Evolutionary conservation across 2,888 invertebrate species (phyloP).

Genomic region (Saturnia japonica): DNA sequence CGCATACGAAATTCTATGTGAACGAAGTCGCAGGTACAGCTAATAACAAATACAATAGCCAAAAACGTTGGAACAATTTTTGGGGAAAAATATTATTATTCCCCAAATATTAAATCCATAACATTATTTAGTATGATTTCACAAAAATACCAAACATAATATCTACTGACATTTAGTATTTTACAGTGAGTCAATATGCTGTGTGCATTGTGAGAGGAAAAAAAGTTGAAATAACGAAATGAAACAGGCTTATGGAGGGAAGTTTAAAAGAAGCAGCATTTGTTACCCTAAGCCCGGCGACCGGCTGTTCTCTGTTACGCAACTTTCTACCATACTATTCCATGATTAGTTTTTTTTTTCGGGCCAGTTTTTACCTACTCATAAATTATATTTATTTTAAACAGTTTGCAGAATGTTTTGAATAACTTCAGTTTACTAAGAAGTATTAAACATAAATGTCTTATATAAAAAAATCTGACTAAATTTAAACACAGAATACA

Average conservation of each 20-base stretch:
- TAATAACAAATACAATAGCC: too few species aligned
- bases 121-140: not conserved
- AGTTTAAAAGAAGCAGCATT: slow-evolving; percentile 57
- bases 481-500: too few species aligned
- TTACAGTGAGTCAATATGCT: slow-evolving; percentile 13
- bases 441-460: too few species aligned
- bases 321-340: slow-evolving; percentile 31
- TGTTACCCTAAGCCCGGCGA: slow-evolving; percentile 42
- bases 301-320: slow-evolving; percentile 33
- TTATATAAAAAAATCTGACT: too few species aligned
- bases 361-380: not conserved
- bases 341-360: slow-evolving; percentile 34
- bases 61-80: too few species aligned
- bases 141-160: not conserved
- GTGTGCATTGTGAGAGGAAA: slow-evolving; percentile 52
- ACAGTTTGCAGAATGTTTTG: not conserved
- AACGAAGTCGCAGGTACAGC: too few species aligned
- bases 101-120: too few species aligned
- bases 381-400: too few species aligned
- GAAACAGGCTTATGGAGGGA: slow-evolving; percentile 52
- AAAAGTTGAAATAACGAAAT: slow-evolving; percentile 61
- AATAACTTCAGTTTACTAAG: too few species aligned
- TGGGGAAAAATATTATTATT: too few species aligned
- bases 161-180: not conserved
- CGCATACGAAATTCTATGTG: too few species aligned